Evolutionary conservation across 2,113 vertebrate genomes (phyloP).

Genomic region (Sylvia atricapilla): DNA sequence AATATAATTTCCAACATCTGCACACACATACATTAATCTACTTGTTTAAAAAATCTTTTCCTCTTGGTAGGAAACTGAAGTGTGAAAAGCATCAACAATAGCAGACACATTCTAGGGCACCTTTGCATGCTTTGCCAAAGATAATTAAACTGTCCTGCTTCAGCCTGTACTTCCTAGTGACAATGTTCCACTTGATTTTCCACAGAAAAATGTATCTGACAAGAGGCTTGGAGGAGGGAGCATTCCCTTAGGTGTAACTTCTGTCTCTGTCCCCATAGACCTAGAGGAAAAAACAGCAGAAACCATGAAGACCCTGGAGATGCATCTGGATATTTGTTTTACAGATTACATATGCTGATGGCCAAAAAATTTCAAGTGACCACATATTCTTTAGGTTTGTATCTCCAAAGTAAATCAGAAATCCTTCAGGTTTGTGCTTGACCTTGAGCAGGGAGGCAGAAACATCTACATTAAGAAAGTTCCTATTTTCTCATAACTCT

Average conservation of each 20-base stretch:
- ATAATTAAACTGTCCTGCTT: not conserved
- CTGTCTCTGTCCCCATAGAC: not conserved
- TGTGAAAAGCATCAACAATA: not conserved
- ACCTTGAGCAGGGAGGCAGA: not conserved
- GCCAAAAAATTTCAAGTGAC: not conserved
- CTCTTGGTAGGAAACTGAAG: not conserved
- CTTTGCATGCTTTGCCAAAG: not conserved
- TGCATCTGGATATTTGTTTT: not conserved
- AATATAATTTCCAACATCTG: not conserved
- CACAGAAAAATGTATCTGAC: not conserved
- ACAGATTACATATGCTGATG: not conserved
- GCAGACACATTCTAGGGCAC: not conserved
- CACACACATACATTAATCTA: not conserved
- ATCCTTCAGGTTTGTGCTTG: not conserved
- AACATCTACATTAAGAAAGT: not conserved
- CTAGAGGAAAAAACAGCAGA: not conserved
- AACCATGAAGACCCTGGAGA: not conserved
- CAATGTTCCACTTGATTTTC: not conserved
- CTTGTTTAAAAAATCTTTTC: not conserved
- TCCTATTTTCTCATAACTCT: not conserved
- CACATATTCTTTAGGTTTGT: rapidly evolving
- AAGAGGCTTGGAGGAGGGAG: not conserved
- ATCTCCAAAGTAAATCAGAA: not conserved
- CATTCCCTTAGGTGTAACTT: not conserved
- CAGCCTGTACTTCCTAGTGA: not conserved